These are phyloP conservation scores for Poeciliopsis presidionis DNA, from an alignment of 2,797 vertebrate genomes.

Conservation along the genomic window DNA sequence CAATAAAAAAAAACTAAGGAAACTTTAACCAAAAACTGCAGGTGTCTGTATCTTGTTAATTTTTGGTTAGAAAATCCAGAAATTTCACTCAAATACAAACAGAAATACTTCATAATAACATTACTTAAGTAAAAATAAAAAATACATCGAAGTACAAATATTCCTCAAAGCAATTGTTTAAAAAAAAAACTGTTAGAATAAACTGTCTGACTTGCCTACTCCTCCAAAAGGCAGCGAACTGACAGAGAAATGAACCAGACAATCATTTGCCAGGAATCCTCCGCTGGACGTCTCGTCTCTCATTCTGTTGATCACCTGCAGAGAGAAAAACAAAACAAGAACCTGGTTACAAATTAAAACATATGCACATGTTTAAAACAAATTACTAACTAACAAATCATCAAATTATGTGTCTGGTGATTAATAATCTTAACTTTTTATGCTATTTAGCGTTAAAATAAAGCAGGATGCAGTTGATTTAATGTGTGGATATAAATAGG, in stretches of 20 bases:
- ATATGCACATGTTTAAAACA: no score
- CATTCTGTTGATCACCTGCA: conserved; percentile 83
- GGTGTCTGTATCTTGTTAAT: no score
- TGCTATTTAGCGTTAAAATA: not conserved
- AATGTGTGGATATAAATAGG: not conserved
- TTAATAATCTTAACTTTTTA: not conserved
- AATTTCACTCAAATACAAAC: no score
- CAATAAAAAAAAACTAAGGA: no score
- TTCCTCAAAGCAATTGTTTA: no score
- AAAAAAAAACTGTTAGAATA: not conserved
- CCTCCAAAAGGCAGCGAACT: conserved; percentile 90
- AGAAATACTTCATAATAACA: no score
- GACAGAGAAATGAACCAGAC: conserved; percentile 86
- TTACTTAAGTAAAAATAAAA: no score
- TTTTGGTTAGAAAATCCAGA: no score
- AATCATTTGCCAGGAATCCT: conserved; percentile 90
- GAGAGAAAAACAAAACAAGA: not conserved
- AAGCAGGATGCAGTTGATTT: not conserved
- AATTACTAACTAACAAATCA: no score
- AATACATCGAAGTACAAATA: no score
- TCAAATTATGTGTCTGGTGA: not conserved
- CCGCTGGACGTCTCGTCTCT: conserved; percentile 91
- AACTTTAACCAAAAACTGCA: no score
- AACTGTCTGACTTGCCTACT: conserved; percentile 83
- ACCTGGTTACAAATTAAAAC: no score